A percentile compares a stretch with the other conserved stretches of the same genome.
phyloP scores from a whole-genome alignment of 1,140 invertebrate species.

The Xylocopa sonorina region DNA sequence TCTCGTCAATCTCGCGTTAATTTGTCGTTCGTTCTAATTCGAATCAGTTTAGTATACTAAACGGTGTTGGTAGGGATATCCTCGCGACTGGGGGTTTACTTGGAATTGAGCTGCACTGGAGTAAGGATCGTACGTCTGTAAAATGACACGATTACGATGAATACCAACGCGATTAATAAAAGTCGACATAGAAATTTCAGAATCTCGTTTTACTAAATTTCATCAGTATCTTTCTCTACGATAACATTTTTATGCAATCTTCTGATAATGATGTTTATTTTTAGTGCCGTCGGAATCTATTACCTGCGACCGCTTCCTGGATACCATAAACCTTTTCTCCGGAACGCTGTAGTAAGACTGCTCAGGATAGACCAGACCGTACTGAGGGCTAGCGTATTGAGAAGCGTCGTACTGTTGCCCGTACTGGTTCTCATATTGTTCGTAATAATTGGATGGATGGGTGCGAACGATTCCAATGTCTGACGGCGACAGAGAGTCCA shows the following conservation, averaged over 20 bases:
- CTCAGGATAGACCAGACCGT: constrained; percentile 67
- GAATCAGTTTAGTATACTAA: constrained; percentile 68
- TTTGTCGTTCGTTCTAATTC: neutral
- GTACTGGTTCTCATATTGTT: constrained; percentile 69
- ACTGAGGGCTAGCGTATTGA: constrained; percentile 69
- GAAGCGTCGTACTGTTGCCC: constrained; percentile 69
- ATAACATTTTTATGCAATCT: neutral
- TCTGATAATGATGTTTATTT: neutral
- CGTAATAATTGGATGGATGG: constrained; percentile 71
- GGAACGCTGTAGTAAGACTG: constrained; percentile 66
- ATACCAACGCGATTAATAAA: neutral
- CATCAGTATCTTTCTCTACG: neutral
- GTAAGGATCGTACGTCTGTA: constrained; percentile 72
- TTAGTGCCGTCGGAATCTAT: neutral
- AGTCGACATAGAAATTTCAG: neutral
- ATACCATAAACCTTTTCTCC: constrained; percentile 74
- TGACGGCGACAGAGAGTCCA: constrained; percentile 62
- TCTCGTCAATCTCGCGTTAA: constrained; percentile 1
- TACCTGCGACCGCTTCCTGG: constrained; percentile 74
- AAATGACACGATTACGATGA: constrained; percentile 2
- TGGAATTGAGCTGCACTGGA: constrained; percentile 52
- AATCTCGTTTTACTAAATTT: neutral
- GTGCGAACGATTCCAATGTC: constrained; percentile 73
- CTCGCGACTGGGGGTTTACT: constrained; percentile 64
- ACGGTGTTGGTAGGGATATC: constrained; percentile 71